Evolutionary conservation across 2,888 invertebrate species (phyloP).

Genomic region (Hymenopus coronatus): DNA sequence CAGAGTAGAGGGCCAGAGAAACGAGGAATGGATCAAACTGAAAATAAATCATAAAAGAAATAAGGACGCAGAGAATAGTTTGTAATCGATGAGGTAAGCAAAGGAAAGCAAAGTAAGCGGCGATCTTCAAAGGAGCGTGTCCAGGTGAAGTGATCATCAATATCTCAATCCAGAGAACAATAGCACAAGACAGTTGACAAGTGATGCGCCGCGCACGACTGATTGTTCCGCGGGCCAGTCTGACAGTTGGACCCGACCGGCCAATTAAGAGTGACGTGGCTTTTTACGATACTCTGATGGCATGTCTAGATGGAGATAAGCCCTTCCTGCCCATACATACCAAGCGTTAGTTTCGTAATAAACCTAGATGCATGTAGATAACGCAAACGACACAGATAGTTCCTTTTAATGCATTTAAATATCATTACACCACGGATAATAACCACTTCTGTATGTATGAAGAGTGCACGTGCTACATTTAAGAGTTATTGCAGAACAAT

Average conservation of each 20-base stretch:
- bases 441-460: too few species aligned
- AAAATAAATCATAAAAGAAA: too few species aligned
- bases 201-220: slow-evolving; percentile 10
- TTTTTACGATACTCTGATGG: neutral
- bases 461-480: too few species aligned
- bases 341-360: neutral
- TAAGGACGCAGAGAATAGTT: neutral
- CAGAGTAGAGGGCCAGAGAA: neutral
- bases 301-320: neutral
- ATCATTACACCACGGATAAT: too few species aligned
- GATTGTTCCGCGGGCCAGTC: neutral
- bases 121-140: slow-evolving; percentile 5
- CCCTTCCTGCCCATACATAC: neutral
- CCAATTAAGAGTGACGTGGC: neutral
- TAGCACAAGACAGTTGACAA: slow-evolving; percentile 13
- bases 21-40: neutral
- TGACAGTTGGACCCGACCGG: neutral
- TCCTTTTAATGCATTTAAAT: too few species aligned
- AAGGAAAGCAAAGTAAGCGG: neutral
- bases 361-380: too few species aligned
- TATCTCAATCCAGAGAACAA: slow-evolving; percentile 15
- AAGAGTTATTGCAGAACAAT: too few species aligned
- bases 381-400: too few species aligned
- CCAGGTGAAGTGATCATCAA: neutral
- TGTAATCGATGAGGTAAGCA: neutral